Conservation (phyloP, 2,113 vertebrate species). For the Corythoichthys intestinalis region DNA sequence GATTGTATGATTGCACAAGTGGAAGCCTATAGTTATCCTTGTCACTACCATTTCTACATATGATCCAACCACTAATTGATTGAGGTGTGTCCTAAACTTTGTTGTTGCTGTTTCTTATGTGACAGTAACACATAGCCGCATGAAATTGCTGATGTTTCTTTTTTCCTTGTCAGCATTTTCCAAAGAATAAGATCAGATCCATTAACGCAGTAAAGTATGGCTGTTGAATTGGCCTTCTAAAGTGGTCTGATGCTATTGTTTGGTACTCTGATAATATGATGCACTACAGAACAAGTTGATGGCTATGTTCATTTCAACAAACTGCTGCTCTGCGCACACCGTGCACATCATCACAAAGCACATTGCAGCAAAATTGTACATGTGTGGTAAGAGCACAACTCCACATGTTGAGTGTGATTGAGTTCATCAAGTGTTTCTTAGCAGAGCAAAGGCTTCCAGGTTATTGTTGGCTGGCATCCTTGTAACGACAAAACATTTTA, state of each 20-base stretch:
- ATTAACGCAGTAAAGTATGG: background rate
- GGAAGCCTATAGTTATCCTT: background rate
- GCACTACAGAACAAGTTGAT: background rate
- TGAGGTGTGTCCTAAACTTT: background rate
- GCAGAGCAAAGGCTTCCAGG: background rate
- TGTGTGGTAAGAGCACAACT: background rate
- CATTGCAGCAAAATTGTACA: background rate
- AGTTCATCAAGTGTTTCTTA: background rate
- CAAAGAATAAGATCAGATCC: background rate
- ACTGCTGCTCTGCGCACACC: background rate
- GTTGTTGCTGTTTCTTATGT: background rate
- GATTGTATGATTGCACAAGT: background rate
- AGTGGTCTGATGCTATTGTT: background rate
- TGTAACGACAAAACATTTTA: background rate
- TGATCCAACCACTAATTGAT: background rate
- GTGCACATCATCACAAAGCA: background rate
- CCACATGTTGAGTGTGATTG: background rate
- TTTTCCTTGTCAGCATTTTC: slow-evolving; percentile 2
- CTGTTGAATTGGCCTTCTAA: background rate
- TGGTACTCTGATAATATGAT: background rate
- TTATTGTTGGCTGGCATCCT: background rate
- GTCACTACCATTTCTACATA: background rate
- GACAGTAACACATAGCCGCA: no score
- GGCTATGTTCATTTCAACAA: background rate
- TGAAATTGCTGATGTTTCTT: background rate